phyloP scores from a whole-genome alignment of 2,888 invertebrate genomes.

The Erebia palarica region DNA sequence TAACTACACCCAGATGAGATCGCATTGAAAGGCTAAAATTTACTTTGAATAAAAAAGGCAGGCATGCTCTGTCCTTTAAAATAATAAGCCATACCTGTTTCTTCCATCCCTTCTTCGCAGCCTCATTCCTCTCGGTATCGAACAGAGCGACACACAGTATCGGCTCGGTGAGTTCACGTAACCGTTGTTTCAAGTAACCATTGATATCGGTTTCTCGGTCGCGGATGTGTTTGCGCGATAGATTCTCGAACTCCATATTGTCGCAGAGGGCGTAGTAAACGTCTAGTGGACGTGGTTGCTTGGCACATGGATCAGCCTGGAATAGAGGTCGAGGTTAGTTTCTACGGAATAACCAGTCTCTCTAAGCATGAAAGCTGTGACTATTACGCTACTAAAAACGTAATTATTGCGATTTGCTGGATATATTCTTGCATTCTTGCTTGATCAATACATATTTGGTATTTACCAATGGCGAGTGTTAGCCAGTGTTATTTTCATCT shows the following conservation, averaged over 20 bases:
- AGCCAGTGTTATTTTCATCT: no score
- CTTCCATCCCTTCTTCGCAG: conserved; percentile 73
- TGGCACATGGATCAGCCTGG: conserved; percentile 85
- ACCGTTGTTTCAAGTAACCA: conserved; percentile 65
- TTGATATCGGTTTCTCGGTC: conserved; percentile 71
- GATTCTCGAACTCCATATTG: conserved; percentile 84
- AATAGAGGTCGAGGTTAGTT: not conserved
- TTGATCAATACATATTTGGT: no score
- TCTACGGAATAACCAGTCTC: not conserved
- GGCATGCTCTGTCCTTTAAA: no score
- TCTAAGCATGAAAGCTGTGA: not conserved
- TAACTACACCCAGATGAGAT: no score
- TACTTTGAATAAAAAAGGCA: not conserved
- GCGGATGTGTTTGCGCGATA: conserved; percentile 77
- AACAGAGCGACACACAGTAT: conserved; percentile 73
- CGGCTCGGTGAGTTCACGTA: conserved; percentile 73
- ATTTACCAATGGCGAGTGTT: no score
- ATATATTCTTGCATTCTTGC: no score
- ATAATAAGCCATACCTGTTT: conserved; percentile 62
- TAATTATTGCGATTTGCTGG: no score
- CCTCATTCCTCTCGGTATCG: conserved; percentile 79
- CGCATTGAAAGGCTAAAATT: no score
- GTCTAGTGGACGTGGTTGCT: conserved; percentile 83
- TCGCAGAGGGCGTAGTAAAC: conserved; percentile 84
- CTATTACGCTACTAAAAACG: no score